Percentiles rank a stretch among this genome's conserved stretches.
Evolutionary conservation across 1,140 invertebrate species (phyloP).

Genomic region (Hetaerina americana): DNA sequence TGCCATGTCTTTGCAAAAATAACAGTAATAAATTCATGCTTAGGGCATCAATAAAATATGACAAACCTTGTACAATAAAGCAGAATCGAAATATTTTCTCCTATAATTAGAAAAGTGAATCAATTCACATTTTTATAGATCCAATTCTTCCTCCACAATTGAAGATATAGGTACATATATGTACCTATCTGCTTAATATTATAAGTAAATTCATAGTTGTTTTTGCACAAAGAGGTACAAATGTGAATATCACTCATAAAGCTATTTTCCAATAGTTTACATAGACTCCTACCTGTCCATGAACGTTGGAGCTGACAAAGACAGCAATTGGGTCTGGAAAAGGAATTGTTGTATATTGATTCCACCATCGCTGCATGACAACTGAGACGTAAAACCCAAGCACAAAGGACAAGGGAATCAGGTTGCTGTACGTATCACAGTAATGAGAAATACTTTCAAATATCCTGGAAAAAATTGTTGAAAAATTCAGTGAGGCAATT

Average conservation of each 20-base stretch:
- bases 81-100: not conserved
- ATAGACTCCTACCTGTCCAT: slow-evolving; percentile 39
- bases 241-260: slow-evolving; percentile 9
- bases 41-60: too few relatives aligned
- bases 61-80: too few relatives aligned
- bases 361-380: slow-evolving; percentile 89
- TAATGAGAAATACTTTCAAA: slow-evolving; percentile 68
- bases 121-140: not conserved
- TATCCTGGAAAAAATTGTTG: slow-evolving; percentile 29
- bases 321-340: slow-evolving; percentile 42
- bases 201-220: not conserved
- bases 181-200: not conserved
- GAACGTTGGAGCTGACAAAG: slow-evolving; percentile 63
- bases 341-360: slow-evolving; percentile 56
- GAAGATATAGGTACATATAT: not conserved
- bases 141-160: not conserved
- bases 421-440: slow-evolving; percentile 60
- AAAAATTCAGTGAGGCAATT: slow-evolving; percentile 21
- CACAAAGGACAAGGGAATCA: slow-evolving; percentile 75
- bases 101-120: not conserved
- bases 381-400: slow-evolving; percentile 86
- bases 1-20: too few relatives aligned
- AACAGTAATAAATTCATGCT: too few relatives aligned
- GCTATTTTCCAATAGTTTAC: too few relatives aligned
- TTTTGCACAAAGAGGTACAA: not conserved